Conservation (phyloP, 2,113 vertebrate genomes). For the Dipodomys spectabilis region DNA sequence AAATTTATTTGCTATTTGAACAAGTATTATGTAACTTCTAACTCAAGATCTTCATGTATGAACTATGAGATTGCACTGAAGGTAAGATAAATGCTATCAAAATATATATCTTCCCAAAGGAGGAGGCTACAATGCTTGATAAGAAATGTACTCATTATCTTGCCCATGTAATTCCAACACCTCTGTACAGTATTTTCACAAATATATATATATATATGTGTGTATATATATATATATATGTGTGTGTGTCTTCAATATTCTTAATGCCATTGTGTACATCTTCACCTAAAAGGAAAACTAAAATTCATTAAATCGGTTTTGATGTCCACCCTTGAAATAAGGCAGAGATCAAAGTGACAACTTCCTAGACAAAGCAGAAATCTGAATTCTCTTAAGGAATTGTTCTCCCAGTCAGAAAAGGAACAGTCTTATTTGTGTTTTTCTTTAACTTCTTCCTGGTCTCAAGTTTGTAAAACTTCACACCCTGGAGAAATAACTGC, state of each 20-base stretch:
- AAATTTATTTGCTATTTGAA: constrained; percentile 30
- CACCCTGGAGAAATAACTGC: constrained; percentile 68
- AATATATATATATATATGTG: too few relatives aligned
- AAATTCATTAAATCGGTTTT: constrained; percentile 33
- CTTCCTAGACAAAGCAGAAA: constrained; percentile 43
- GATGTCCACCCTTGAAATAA: constrained; percentile 53
- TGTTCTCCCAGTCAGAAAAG: constrained; percentile 60
- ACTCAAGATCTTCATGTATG: background rate
- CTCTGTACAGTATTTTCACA: too few relatives aligned
- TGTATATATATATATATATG: too few relatives aligned
- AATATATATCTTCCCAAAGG: background rate
- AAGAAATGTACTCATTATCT: too few relatives aligned
- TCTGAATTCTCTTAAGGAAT: constrained; percentile 50
- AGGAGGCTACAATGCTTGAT: too few relatives aligned
- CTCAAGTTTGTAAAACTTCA: constrained; percentile 70
- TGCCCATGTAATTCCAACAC: too few relatives aligned
- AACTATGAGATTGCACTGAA: constrained; percentile 10
- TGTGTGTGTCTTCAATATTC: background rate
- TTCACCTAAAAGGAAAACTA: constrained; percentile 2
- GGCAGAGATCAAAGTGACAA: constrained; percentile 49
- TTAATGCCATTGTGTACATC: background rate
- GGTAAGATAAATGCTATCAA: constrained; percentile 45
- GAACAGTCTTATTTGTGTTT: constrained; percentile 70
- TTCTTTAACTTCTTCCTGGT: constrained; percentile 69
- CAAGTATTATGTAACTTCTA: background rate